Conservation (phyloP, 53 echinoderm and acorn worm species). For the Paelopatides confundens region DNA sequence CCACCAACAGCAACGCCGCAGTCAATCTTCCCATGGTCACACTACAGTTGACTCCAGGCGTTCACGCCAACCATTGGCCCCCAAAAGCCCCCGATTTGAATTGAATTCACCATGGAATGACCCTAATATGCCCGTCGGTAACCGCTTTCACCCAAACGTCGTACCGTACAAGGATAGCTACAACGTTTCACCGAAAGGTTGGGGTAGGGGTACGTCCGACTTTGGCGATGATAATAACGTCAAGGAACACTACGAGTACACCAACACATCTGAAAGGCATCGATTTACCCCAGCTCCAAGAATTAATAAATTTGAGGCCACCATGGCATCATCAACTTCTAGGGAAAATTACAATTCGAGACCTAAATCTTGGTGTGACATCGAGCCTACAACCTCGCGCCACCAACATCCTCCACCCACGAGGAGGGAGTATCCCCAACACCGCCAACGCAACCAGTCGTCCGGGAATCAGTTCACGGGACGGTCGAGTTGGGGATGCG, state of each 20-base stretch:
- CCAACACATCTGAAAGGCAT: neutral
- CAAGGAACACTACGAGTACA: conserved; percentile 34
- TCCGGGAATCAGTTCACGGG: conserved; percentile 40
- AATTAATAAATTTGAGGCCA: conserved; percentile 14
- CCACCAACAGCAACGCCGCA: conserved; percentile 22
- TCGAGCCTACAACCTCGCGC: conserved; percentile 14
- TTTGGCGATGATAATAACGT: conserved; percentile 39
- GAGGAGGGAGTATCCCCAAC: neutral
- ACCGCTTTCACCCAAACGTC: conserved; percentile 42
- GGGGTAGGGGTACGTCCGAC: neutral
- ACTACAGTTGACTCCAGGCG: conserved; percentile 39
- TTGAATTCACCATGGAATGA: conserved; percentile 43
- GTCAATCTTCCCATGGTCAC: neutral
- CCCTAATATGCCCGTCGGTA: neutral
- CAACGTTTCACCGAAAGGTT: conserved; percentile 32
- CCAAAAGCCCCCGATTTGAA: conserved; percentile 19
- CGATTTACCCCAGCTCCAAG: conserved; percentile 33
- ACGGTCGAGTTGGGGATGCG: conserved; percentile 37
- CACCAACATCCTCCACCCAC: neutral
- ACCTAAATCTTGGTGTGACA: conserved; percentile 44
- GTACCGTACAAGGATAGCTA: conserved; percentile 37
- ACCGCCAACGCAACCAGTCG: conserved; percentile 35
- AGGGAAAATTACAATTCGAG: conserved; percentile 35
- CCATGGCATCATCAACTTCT: neutral
- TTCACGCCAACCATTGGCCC: conserved; percentile 2